phyloP scores from a whole-genome alignment of 2,888 invertebrate genomes.

The Unio delphinus region DNA sequence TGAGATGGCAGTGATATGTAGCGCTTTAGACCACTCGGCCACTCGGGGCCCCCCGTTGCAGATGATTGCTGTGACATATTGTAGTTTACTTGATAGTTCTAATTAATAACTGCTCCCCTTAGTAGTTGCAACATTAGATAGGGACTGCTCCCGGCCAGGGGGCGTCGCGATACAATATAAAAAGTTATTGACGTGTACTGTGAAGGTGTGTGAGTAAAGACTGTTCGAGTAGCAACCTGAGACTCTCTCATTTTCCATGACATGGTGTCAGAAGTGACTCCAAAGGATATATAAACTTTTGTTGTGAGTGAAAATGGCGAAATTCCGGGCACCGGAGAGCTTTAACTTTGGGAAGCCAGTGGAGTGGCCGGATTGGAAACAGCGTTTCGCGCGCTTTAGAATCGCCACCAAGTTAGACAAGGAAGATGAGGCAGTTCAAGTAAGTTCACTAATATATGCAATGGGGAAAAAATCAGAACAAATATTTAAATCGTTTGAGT shows the following conservation, averaged over 20 bases:
- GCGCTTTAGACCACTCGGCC: too few relatives aligned
- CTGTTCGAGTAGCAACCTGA: too few relatives aligned
- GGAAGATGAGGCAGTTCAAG: slow-evolving; percentile 12
- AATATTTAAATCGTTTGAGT: slow-evolving; percentile 13
- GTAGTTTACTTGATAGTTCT: too few relatives aligned
- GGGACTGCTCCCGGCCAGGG: too few relatives aligned
- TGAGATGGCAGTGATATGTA: too few relatives aligned
- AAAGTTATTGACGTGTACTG: too few relatives aligned
- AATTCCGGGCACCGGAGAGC: slow-evolving; percentile 12
- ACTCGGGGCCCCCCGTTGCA: too few relatives aligned
- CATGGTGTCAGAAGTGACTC: slow-evolving; percentile 19
- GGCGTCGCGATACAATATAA: too few relatives aligned
- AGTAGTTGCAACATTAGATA: too few relatives aligned
- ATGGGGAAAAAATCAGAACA: slow-evolving; percentile 16
- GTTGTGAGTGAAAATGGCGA: slow-evolving; percentile 9
- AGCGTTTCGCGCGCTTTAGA: slow-evolving; percentile 10
- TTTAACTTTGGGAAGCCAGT: slow-evolving; percentile 12
- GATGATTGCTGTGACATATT: too few relatives aligned
- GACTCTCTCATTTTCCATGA: slow-evolving; percentile 1
- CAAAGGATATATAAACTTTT: neutral
- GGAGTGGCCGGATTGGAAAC: slow-evolving; percentile 21
- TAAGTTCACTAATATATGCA: slow-evolving; percentile 17
- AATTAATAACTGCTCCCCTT: too few relatives aligned
- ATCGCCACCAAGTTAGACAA: slow-evolving; percentile 10
- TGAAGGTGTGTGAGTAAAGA: too few relatives aligned